Evolutionary conservation across 2,888 invertebrate genomes (phyloP).

Genomic region (Caenorhabditis afra): DNA sequence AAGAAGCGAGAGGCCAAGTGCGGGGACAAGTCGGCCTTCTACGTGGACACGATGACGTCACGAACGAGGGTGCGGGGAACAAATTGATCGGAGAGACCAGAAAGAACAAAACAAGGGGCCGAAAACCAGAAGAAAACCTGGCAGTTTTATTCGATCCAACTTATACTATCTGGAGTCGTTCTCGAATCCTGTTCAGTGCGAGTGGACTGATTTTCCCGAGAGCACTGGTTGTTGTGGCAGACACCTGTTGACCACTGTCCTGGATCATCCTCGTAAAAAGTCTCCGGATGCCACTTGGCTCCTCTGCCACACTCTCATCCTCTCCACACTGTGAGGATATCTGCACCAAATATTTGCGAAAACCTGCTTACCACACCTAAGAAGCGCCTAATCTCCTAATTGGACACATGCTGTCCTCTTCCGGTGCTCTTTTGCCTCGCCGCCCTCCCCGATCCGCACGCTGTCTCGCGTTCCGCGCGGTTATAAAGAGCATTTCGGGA

Average conservation of each 20-base stretch:
- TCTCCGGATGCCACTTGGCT: constrained; percentile 3
- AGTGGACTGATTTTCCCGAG: too few species aligned
- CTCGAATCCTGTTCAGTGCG: too few species aligned
- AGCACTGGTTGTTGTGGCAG: neutral
- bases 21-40: neutral
- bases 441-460: neutral
- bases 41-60: neutral
- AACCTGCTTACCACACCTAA: constrained; percentile 60
- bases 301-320: constrained; percentile 1
- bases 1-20: neutral
- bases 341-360: constrained; percentile 52
- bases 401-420: constrained; percentile 51
- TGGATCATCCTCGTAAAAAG: neutral
- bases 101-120: too few species aligned
- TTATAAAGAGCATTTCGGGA: constrained; percentile 46
- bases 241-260: neutral
- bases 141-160: too few species aligned
- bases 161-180: too few species aligned
- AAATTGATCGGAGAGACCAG: too few species aligned
- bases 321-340: constrained; percentile 7
- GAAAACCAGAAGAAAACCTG: too few species aligned
- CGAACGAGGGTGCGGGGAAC: neutral
- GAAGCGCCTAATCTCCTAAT: constrained; percentile 52
- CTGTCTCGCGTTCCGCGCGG: constrained; percentile 13
- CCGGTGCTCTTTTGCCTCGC: constrained; percentile 9